Base-by-base conservation (phyloP, 2,888 invertebrate species). In the Argyresthia albistria region DNA sequence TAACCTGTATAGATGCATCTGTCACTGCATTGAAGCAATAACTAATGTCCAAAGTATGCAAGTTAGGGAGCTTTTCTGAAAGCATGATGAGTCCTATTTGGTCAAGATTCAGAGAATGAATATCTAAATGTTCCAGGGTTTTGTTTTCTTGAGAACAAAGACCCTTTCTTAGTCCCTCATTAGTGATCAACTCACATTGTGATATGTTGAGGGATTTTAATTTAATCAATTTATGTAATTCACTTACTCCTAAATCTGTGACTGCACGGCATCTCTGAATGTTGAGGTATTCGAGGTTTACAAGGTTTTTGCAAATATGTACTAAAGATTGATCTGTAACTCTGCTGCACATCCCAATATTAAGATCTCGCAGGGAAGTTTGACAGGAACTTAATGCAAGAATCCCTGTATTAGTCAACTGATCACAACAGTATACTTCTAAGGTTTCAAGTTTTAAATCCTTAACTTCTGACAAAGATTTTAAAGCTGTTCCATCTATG, bases 11-110 rank as follows among this genome's bases (percentile, higher is more conserved):
- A 14, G 90, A 90, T 55, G 84, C 83, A 65, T 94, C 93, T 4
- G 93, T 93, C 0, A 93, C 90, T n/a, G 90, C 91, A 76, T 90
- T 91, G 59, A 91, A 90, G 66, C 93, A 93, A 59, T 90, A 91
- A 54, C 91, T 91, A 47, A 94, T 67, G 66, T 93, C 91, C 16
- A 94, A 76, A 16, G 83, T 72, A 0, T 77, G 83, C 46, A 94
- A 73, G 54, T 89, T 88, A 0, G 89, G 88, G 53, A 92, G 76
- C 58, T 81, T 86, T 60, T 88, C 86, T 8, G 91, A 90, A 53
- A 93, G 82, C 63, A 83, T 80, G 52, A 90, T 89, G 6, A 93
- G 76, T 35, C 90, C 89, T 58, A 79, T 80, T 65, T 93, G 91
- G 62, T 90, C 90, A 42, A 93, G 77, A 62, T 90, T 89, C 37